Conservation (phyloP, 2,797 vertebrate species). For the Melanotaenia trifasciata region DNA sequence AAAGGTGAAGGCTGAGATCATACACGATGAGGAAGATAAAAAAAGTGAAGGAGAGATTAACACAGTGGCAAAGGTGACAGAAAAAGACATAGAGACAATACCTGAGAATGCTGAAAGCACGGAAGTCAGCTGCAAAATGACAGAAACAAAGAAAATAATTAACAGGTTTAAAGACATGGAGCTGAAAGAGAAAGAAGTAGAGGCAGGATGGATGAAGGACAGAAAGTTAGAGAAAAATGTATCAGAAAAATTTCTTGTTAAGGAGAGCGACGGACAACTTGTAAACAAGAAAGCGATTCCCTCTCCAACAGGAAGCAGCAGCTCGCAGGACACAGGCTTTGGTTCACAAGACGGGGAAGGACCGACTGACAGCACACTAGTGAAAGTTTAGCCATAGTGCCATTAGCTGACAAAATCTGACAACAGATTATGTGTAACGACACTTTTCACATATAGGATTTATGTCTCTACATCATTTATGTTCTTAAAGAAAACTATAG, state of each 20-base stretch:
- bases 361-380: constrained; percentile 36
- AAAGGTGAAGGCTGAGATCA: constrained; percentile 10
- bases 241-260: constrained; percentile 34
- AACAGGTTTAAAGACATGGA: constrained; percentile 55
- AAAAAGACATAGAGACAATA: constrained; percentile 20
- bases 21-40: constrained; percentile 17
- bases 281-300: constrained; percentile 54
- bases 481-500: background rate
- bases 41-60: constrained; percentile 16
- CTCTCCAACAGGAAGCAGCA: constrained; percentile 79
- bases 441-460: too few relatives aligned
- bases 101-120: background rate
- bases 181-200: constrained; percentile 47
- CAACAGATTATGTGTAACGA: background rate
- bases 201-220: constrained; percentile 37
- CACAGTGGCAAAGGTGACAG: background rate
- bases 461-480: too few relatives aligned
- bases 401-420: constrained; percentile 9
- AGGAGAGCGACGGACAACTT: constrained; percentile 33
- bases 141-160: constrained; percentile 23
- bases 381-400: constrained; percentile 19
- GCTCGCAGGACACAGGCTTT: constrained; percentile 83
- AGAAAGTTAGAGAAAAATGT: constrained; percentile 44
- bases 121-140: constrained; percentile 10
- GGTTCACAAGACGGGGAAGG: constrained; percentile 79